These are phyloP conservation scores for Crocallis elinguaria DNA, from an alignment of 2,888 invertebrate genomes.

Conservation along the genomic window DNA sequence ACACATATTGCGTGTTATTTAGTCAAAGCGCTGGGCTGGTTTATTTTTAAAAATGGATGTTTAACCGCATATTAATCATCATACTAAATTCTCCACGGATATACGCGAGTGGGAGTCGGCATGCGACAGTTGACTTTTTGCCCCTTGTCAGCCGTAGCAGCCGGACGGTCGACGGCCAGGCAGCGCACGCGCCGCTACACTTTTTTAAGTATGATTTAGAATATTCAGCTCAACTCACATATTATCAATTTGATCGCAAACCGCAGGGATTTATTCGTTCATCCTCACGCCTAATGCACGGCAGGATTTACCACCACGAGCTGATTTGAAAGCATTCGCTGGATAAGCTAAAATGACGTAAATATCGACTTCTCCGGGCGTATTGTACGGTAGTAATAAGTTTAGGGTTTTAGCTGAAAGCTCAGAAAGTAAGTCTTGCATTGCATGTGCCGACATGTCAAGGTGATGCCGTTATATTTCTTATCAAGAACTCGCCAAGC, in stretches of 20 bases:
- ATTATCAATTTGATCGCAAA: conserved; percentile 52
- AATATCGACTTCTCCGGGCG: neutral
- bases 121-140: conserved; percentile 18
- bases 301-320: conserved; percentile 2
- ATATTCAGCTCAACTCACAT: conserved; percentile 44
- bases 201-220: conserved; percentile 75
- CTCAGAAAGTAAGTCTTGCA: too few species aligned
- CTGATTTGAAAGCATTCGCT: neutral
- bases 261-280: conserved; percentile 41
- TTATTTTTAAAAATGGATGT: neutral
- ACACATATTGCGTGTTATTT: too few species aligned
- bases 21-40: too few species aligned
- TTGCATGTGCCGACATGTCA: too few species aligned
- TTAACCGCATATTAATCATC: neutral
- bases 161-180: conserved; percentile 7
- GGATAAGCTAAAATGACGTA: neutral
- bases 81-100: conserved; percentile 12
- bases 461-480: too few species aligned
- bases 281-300: conserved; percentile 8
- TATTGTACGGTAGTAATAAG: too few species aligned
- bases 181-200: conserved; percentile 61
- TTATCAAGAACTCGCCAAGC: too few species aligned
- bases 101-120: conserved; percentile 18
- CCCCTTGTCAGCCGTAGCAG: neutral
- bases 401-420: too few species aligned